Percentiles rank a stretch among this genome's conserved stretches.
phyloP scores from a whole-genome alignment of 92 coral and sea anemone species.

The Nematostella vectensis region DNA sequence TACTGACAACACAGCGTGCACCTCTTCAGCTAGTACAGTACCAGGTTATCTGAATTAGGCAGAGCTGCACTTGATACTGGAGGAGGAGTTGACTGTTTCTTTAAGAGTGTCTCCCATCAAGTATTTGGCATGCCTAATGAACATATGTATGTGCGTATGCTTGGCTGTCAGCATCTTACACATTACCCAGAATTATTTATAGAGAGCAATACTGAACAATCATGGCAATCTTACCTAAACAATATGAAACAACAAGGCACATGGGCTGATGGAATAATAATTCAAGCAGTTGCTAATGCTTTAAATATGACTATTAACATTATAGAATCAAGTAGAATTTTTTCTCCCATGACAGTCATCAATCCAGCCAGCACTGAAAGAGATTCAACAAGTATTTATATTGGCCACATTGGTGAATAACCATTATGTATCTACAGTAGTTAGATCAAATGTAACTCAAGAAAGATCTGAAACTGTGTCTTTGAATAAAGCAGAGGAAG shows the following conservation, averaged over 20 bases:
- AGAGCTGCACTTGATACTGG: conserved; percentile 34
- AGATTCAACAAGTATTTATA: conserved; percentile 13
- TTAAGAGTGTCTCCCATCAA: conserved; percentile 46
- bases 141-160: conserved; percentile 30
- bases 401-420: conserved; percentile 35
- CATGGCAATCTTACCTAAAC: conserved; percentile 36
- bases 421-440: conserved; percentile 37
- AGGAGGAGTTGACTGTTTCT: conserved; percentile 43
- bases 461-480: too few species aligned
- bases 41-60: conserved; percentile 26
- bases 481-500: too few species aligned
- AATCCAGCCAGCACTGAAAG: conserved; percentile 19
- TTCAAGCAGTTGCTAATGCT: conserved; percentile 51
- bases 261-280: conserved; percentile 56
- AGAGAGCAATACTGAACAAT: conserved; percentile 43
- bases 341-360: conserved; percentile 39
- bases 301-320: conserved; percentile 35
- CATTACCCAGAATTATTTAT: conserved; percentile 50
- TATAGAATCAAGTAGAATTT: conserved; percentile 33
- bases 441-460: too few species aligned
- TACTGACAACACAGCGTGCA: neutral
- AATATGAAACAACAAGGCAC: conserved; percentile 37
- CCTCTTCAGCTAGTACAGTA: neutral
- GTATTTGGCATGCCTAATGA: conserved; percentile 32
- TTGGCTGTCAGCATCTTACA: conserved; percentile 41